Evolutionary conservation across 2,888 invertebrate species (phyloP).

Genomic region (Euplagia quadripunctaria): DNA sequence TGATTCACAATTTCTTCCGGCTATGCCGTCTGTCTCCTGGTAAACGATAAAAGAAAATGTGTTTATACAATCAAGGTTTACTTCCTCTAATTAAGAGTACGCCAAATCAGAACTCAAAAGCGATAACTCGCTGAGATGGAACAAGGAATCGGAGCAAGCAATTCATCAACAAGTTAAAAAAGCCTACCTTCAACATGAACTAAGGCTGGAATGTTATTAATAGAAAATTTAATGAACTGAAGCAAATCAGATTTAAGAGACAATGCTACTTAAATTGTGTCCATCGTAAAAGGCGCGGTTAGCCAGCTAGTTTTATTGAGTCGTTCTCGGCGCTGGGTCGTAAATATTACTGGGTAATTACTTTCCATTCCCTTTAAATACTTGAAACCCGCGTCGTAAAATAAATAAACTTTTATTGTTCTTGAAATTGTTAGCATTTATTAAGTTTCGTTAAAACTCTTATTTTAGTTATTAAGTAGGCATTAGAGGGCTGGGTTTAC

Average conservation of each 20-base stretch:
- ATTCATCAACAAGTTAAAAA: background rate
- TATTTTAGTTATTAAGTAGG: conserved; percentile 39
- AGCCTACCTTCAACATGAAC: background rate
- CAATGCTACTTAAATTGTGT: conserved; percentile 72
- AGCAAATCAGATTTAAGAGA: conserved; percentile 66
- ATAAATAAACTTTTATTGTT: conserved; percentile 65
- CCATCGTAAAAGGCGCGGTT: conserved; percentile 77
- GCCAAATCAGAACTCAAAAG: background rate
- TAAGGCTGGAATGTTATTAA: conserved; percentile 10
- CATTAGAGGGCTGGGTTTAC: conserved; percentile 13
- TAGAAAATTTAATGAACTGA: conserved; percentile 35
- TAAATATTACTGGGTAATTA: conserved; percentile 84
- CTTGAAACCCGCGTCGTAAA: conserved; percentile 69
- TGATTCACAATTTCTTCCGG: conserved; percentile 77
- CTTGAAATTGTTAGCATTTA: conserved; percentile 55
- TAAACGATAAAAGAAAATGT: conserved; percentile 5
- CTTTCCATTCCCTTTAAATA: conserved; percentile 80
- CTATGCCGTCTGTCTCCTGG: conserved; percentile 15
- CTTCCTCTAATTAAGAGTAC: background rate
- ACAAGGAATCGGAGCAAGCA: too few relatives aligned
- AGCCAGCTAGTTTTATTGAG: conserved; percentile 83
- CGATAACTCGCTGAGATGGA: background rate
- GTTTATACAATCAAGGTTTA: background rate
- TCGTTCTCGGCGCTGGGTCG: conserved; percentile 79
- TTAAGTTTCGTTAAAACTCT: conserved; percentile 49